Evolutionary conservation across 2,113 vertebrate genomes (phyloP).

Genomic region (Heterocephalus glaber): DNA sequence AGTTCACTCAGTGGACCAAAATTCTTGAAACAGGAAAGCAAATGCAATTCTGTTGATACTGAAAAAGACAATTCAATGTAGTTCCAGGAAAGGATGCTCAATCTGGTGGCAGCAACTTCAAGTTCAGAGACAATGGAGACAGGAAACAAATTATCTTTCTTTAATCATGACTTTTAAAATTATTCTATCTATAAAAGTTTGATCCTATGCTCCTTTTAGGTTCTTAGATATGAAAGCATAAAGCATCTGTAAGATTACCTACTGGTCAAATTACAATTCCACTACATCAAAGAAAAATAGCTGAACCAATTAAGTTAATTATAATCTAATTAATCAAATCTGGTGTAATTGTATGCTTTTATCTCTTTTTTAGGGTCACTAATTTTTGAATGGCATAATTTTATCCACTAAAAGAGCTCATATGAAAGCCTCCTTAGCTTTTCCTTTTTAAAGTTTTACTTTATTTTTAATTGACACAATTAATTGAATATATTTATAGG

Average conservation of each 20-base stretch:
- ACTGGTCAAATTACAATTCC: slow-evolving; percentile 27
- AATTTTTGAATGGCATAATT: slow-evolving; percentile 44
- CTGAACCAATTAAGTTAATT: slow-evolving; percentile 32
- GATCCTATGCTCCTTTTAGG: not conserved
- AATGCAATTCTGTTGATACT: not conserved
- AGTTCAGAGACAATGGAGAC: not conserved
- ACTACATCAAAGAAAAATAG: slow-evolving; percentile 36
- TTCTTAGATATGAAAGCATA: not conserved
- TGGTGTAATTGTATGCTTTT: slow-evolving; percentile 27
- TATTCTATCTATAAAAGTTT: slow-evolving; percentile 12
- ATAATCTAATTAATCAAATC: slow-evolving; percentile 35
- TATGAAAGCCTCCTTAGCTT: slow-evolving; percentile 4
- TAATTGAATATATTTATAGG: not conserved
- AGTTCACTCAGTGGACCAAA: not conserved
- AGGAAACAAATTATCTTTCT: not conserved
- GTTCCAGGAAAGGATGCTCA: not conserved
- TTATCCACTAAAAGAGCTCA: not conserved
- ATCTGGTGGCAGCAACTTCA: not conserved
- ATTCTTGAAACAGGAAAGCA: slow-evolving; percentile 7
- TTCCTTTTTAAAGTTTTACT: not conserved
- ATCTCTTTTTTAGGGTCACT: slow-evolving; percentile 1
- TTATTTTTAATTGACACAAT: not conserved
- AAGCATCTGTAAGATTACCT: not conserved
- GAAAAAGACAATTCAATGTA: not conserved
- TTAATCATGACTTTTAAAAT: slow-evolving; percentile 6